These are phyloP conservation scores for Lepidostoma basale DNA, from an alignment of 1,140 invertebrate species.

Conservation along the genomic window DNA sequence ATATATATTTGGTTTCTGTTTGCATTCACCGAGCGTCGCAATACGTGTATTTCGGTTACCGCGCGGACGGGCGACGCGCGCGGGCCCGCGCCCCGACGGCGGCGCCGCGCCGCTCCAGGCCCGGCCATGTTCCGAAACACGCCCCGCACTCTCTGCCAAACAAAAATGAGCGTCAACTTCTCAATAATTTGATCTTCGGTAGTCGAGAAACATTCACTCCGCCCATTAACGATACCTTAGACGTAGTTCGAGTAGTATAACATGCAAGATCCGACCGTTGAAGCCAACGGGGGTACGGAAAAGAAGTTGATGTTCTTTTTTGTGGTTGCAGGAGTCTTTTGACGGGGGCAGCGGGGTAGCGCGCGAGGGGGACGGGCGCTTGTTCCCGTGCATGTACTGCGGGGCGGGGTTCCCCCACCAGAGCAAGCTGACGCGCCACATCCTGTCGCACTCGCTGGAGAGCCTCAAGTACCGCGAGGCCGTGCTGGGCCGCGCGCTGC, in stretches of 20 bases:
- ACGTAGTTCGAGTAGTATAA: constrained; percentile 52
- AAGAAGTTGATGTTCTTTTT: constrained; percentile 94
- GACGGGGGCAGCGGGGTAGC: constrained; percentile 64
- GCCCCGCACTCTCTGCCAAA: constrained; percentile 66
- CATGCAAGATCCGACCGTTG: constrained; percentile 20
- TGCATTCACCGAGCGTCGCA: constrained; percentile 22
- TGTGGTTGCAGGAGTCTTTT: constrained; percentile 88
- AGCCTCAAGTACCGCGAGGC: constrained; percentile 83
- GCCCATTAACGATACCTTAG: constrained; percentile 26
- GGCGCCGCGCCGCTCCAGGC: neutral
- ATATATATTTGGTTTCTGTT: constrained; percentile 48
- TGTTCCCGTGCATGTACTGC: constrained; percentile 86
- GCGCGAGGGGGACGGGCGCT: constrained; percentile 56
- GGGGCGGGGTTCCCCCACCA: constrained; percentile 84
- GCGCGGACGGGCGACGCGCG: neutral
- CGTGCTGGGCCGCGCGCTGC: constrained; percentile 56
- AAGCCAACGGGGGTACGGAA: constrained; percentile 54
- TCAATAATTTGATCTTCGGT: constrained; percentile 60
- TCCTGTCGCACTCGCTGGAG: constrained; percentile 84
- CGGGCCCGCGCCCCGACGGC: neutral
- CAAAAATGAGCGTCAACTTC: constrained; percentile 96
- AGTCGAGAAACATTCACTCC: constrained; percentile 27
- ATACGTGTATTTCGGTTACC: neutral
- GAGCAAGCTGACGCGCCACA: constrained; percentile 86
- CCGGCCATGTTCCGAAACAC: constrained; percentile 1